A percentile compares a stretch with the other conserved stretches of the same genome.
These are phyloP conservation scores for Matsumyia berberina DNA, from an alignment of 2,888 invertebrate species.

Conservation along the genomic window DNA sequence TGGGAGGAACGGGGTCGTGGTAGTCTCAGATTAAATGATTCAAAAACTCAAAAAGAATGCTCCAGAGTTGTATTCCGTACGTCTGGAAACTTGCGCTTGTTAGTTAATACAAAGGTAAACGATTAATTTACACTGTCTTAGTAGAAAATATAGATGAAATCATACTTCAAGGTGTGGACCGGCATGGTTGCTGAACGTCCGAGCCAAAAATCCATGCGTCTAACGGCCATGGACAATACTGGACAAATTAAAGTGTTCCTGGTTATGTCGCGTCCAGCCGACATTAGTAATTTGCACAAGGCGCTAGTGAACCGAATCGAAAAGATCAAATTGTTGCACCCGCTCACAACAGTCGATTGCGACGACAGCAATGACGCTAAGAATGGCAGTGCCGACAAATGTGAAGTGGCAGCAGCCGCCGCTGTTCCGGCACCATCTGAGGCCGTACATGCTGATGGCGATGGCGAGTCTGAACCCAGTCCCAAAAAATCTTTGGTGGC, in stretches of 20 bases:
- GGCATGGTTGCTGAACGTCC: conserved; percentile 96
- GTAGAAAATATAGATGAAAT: neutral
- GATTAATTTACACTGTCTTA: no score
- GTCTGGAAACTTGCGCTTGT: conserved; percentile 93
- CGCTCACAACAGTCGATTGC: conserved; percentile 77
- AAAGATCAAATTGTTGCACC: conserved; percentile 81
- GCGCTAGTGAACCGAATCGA: conserved; percentile 87
- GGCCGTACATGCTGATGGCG: conserved; percentile 60
- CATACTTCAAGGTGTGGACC: conserved; percentile 88
- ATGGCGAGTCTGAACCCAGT: conserved; percentile 80
- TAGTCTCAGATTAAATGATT: conserved; percentile 93
- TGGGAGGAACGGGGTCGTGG: conserved; percentile 98
- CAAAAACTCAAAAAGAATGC: conserved; percentile 85
- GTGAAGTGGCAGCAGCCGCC: conserved; percentile 83
- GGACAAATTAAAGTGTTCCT: conserved; percentile 94
- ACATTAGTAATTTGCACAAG: conserved; percentile 88
- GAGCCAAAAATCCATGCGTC: conserved; percentile 93
- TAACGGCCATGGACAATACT: conserved; percentile 93
- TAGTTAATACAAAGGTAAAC: conserved; percentile 94
- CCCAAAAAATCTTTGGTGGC: conserved; percentile 80
- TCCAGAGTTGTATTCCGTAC: conserved; percentile 95
- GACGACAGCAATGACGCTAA: conserved; percentile 78
- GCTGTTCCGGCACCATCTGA: conserved; percentile 77
- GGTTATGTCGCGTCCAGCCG: conserved; percentile 90
- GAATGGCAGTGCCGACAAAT: conserved; percentile 57